Evolutionary conservation across 2,888 invertebrate genomes (phyloP), one percentile per base, ranked within the genome.

Genomic region (Cerceris rybyensis): DNA sequence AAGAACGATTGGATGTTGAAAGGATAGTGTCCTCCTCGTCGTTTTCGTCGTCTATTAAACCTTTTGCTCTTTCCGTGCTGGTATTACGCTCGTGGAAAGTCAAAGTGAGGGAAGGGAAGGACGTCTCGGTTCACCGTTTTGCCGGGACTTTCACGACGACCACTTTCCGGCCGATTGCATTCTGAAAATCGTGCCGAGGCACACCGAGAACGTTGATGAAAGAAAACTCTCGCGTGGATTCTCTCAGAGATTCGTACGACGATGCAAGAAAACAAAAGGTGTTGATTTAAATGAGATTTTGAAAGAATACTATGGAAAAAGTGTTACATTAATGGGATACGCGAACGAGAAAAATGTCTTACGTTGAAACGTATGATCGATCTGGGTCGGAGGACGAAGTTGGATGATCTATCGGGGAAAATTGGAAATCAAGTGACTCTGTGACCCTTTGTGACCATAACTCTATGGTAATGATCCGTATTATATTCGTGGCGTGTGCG

Each of bases 161-260:
- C 49, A 58, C 74, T 80, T 83, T 76, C 78, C 78, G 75, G 71
- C 81, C 72, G 83, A 81, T 78, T 78, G 81, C 83, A 75, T 79
- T 70, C 76, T 75, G 81, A 83, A 81, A 83, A 83, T 83, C 70
- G 80, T 67, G 70, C 60, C 49, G 46, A 67, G 70, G 61, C 52
- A 50, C 28, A n/a, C 43, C 59, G 63, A 39, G 59, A 64, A 39
- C 52, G 58, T 6, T 16, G 14, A n/a, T 16, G 59, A 66, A 71
- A 71, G 14, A 46, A 46, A 46, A 6, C 46, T 46, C 46, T 46
- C 46, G 46, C 46, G 46, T 46, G 46, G 46, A 46, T 46, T 46
- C 8, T 1, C 46, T 46, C 1, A 28, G 28, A 46, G 46, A 11
- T 11, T 46, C 9, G 11, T 11, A 46, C 46, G 46, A 5, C 46